Evolutionary conservation across 1,140 invertebrate species (phyloP).

Genomic region (Microplitis demolitor): DNA sequence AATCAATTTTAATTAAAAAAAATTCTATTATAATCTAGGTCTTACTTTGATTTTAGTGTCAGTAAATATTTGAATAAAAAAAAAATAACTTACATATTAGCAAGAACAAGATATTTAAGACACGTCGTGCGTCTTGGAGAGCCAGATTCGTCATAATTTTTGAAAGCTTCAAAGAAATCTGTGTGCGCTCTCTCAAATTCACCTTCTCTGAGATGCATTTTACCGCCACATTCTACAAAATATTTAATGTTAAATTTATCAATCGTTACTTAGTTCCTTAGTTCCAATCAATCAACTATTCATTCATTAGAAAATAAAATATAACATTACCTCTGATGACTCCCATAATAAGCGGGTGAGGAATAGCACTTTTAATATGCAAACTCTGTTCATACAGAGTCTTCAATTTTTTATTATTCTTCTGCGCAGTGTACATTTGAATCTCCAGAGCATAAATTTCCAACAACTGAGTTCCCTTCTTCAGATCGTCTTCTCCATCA

Average conservation of each 20-base stretch:
- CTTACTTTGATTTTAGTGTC: too few species aligned
- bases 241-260: background rate
- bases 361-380: slow-evolving; percentile 99
- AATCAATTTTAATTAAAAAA: too few species aligned
- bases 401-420: slow-evolving; percentile 99
- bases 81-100: slow-evolving; percentile 82
- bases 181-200: slow-evolving; percentile 99
- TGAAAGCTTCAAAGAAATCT: slow-evolving; percentile 99
- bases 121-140: slow-evolving; percentile 96
- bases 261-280: background rate
- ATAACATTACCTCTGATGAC: slow-evolving; percentile 85
- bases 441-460: slow-evolving; percentile 99
- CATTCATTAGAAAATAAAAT: slow-evolving; percentile 20
- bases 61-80: too few species aligned
- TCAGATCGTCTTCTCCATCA: slow-evolving; percentile 98
- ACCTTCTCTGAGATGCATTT: slow-evolving; percentile 98
- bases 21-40: too few species aligned
- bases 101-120: slow-evolving; percentile 97
- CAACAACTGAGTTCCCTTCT: slow-evolving; percentile 97
- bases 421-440: slow-evolving; percentile 99
- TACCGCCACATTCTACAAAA: slow-evolving; percentile 93
- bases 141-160: slow-evolving; percentile 99
- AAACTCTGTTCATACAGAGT: slow-evolving; percentile 97
- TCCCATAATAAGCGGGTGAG: slow-evolving; percentile 99
- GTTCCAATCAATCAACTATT: background rate